phyloP scores from a whole-genome alignment of 2,113 vertebrate genomes.

The Vulpes ferrilata region DNA sequence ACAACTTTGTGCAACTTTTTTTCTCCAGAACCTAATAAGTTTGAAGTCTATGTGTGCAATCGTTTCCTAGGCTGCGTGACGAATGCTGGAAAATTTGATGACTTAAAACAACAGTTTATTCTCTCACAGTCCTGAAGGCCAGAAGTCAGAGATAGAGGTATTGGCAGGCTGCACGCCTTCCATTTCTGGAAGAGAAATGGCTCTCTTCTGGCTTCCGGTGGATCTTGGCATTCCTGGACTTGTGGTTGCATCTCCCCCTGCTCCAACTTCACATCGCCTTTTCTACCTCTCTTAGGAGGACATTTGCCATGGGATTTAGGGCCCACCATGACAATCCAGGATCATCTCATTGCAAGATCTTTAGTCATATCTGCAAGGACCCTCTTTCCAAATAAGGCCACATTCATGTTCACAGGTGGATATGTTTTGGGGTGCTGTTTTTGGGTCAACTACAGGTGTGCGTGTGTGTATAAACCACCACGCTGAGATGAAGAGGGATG shows the following conservation, averaged over 20 bases:
- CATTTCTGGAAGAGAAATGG: background rate
- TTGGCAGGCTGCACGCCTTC: background rate
- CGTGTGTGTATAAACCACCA: background rate
- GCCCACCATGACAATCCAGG: background rate
- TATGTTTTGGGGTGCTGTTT: background rate
- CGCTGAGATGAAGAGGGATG: background rate
- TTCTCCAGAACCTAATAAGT: background rate
- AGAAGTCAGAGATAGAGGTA: background rate
- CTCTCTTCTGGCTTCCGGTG: background rate
- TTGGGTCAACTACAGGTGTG: background rate
- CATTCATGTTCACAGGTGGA: background rate
- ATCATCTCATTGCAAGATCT: background rate
- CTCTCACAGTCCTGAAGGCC: background rate
- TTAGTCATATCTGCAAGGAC: constrained; percentile 7
- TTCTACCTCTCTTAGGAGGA: background rate
- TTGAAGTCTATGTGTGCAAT: background rate
- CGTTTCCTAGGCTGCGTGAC: background rate
- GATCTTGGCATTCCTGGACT: background rate
- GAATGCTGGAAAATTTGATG: background rate
- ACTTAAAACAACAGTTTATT: background rate
- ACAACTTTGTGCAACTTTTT: background rate
- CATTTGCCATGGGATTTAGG: background rate
- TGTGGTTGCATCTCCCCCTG: background rate
- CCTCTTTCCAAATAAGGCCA: background rate
- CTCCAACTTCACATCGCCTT: background rate